These are phyloP conservation scores for Papilio polyxenes DNA, from an alignment of 1,140 invertebrate species.

Conservation along the genomic window DNA sequence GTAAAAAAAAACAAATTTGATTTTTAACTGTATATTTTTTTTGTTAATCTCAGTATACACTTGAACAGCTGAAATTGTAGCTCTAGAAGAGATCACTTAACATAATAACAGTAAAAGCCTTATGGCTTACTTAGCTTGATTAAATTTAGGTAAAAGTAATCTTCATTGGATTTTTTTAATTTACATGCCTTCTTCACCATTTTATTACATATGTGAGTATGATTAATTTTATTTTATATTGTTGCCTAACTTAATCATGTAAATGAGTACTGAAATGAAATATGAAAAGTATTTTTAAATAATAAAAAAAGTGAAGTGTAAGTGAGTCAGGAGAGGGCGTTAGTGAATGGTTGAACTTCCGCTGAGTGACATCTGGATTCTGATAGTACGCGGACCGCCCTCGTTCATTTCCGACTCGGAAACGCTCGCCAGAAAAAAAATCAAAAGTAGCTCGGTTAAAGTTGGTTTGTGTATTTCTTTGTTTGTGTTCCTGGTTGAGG, in stretches of 20 bases:
- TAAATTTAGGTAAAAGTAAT: too few relatives aligned
- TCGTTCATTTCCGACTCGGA: slow-evolving; percentile 24
- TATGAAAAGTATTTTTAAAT: background rate
- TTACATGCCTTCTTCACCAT: too few relatives aligned
- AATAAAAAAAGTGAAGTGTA: background rate
- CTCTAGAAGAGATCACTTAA: too few relatives aligned
- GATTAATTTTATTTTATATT: too few relatives aligned
- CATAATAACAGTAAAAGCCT: too few relatives aligned
- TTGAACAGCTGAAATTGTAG: too few relatives aligned
- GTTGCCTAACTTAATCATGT: too few relatives aligned
- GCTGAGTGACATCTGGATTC: background rate
- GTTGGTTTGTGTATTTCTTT: background rate
- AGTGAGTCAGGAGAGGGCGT: background rate
- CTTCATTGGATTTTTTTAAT: too few relatives aligned
- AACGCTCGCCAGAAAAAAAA: slow-evolving; percentile 1
- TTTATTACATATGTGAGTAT: too few relatives aligned
- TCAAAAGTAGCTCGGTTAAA: background rate
- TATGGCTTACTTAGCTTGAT: too few relatives aligned
- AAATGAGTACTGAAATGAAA: too few relatives aligned
- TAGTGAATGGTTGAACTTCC: background rate
- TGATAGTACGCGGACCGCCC: background rate
- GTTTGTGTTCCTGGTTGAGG: background rate
- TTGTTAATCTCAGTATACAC: background rate
- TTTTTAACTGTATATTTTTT: background rate
- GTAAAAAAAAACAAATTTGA: background rate